A percentile compares a stretch with the other conserved stretches of the same genome.
Conservation (phyloP, 2,797 vertebrate species). For the Hippoglossus hippoglossus region DNA sequence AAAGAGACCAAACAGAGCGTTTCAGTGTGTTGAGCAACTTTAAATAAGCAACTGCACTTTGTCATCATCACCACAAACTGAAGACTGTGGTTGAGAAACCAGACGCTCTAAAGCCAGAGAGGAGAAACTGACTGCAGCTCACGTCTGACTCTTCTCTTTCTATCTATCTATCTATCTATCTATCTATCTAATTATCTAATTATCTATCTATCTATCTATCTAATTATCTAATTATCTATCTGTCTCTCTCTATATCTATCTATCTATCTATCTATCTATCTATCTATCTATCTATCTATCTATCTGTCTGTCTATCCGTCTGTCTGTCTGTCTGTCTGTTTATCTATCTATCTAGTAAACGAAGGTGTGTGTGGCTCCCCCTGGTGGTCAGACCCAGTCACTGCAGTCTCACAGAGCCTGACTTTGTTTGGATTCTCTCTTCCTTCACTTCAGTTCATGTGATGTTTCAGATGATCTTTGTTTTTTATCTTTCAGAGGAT, state of each 20-base stretch:
- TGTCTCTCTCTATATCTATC: constrained; percentile 13
- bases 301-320: constrained; percentile 3
- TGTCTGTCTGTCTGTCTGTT: not conserved
- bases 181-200: not conserved
- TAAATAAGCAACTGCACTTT: constrained; percentile 26
- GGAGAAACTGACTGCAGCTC: constrained; percentile 50
- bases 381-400: constrained; percentile 48
- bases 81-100: constrained; percentile 46
- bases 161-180: not conserved
- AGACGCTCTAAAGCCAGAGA: not conserved
- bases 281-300: constrained; percentile 2
- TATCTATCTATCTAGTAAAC: not conserved
- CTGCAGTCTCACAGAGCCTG: constrained; percentile 4
- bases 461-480: not conserved
- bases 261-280: constrained; percentile 11
- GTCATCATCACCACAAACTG: constrained; percentile 37
- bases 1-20: not conserved
- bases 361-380: constrained; percentile 41
- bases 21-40: constrained; percentile 33
- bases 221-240: not conserved
- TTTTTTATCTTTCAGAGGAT: not conserved
- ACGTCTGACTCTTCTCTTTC: not conserved
- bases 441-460: constrained; percentile 1
- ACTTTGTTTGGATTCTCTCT: not conserved
- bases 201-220: constrained; percentile 16